Conservation (phyloP, 2,888 invertebrate species). For the Drosophila meridionalis region DNA sequence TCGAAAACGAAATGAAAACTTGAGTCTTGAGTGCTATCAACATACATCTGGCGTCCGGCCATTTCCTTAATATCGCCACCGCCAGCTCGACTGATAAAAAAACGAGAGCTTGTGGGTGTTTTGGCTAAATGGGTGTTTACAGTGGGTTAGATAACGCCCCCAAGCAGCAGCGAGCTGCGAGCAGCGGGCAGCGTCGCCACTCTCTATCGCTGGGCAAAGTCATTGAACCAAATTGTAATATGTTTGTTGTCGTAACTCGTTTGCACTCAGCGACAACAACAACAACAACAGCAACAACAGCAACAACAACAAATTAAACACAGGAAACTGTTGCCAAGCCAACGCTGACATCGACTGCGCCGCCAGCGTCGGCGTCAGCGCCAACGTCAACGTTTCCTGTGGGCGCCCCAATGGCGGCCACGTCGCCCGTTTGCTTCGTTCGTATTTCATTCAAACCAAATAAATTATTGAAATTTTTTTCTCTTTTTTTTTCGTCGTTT, state of each 20-base stretch:
- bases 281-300: slow-evolving; percentile 25
- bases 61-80: slow-evolving; percentile 39
- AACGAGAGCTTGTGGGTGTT: slow-evolving; percentile 56
- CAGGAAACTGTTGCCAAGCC: slow-evolving; percentile 80
- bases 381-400: slow-evolving; percentile 78
- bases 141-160: slow-evolving; percentile 61
- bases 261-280: slow-evolving; percentile 66
- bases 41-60: slow-evolving; percentile 48
- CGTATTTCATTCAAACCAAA: slow-evolving; percentile 79
- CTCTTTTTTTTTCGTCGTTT: slow-evolving; percentile 40
- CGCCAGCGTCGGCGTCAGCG: slow-evolving; percentile 56
- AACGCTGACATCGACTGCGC: slow-evolving; percentile 56
- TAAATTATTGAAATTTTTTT: slow-evolving; percentile 76
- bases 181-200: slow-evolving; percentile 10
- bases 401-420: slow-evolving; percentile 79
- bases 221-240: slow-evolving; percentile 79
- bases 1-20: slow-evolving; percentile 2
- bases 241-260: slow-evolving; percentile 80
- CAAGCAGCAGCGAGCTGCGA: slow-evolving; percentile 21
- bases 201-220: slow-evolving; percentile 73
- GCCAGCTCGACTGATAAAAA: slow-evolving; percentile 28
- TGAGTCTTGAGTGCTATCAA: slow-evolving; percentile 43
- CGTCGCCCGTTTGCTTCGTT: slow-evolving; percentile 66
- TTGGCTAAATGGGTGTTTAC: slow-evolving; percentile 63
- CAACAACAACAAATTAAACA: slow-evolving; percentile 53